These are phyloP conservation scores for Rattus rattus DNA, from an alignment of 2,113 vertebrate genomes.

Conservation along the genomic window DNA sequence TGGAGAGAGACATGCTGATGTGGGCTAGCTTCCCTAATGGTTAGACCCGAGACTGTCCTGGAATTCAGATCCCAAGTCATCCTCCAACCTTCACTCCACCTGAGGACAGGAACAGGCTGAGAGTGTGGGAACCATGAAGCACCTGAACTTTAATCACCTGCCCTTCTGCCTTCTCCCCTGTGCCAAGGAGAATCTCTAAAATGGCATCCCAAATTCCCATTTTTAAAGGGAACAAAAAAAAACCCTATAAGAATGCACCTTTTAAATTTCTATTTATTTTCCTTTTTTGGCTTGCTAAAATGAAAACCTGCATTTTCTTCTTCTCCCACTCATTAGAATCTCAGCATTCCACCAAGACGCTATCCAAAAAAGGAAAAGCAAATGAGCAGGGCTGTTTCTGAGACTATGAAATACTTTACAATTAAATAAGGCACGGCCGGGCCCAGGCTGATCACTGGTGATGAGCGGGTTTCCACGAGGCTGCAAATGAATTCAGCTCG, in stretches of 20 bases:
- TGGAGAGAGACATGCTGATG: not conserved
- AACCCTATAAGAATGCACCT: constrained; percentile 77
- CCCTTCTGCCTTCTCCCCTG: not conserved
- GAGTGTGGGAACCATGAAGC: not conserved
- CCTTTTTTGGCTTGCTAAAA: constrained; percentile 77
- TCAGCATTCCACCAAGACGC: constrained; percentile 86
- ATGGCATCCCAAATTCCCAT: constrained; percentile 47
- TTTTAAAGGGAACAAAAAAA: constrained; percentile 65
- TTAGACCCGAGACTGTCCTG: not conserved
- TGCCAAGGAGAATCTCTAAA: constrained; percentile 57
- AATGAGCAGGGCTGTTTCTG: constrained; percentile 85
- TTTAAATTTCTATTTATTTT: constrained; percentile 61
- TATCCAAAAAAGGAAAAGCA: constrained; percentile 87
- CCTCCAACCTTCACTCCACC: not conserved
- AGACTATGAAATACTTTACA: constrained; percentile 88
- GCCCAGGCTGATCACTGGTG: constrained; percentile 85
- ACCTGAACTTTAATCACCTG: not conserved
- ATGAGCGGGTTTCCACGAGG: constrained; percentile 87
- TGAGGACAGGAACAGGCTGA: not conserved
- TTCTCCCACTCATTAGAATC: constrained; percentile 86
- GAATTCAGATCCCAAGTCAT: not conserved
- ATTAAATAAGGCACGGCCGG: constrained; percentile 87
- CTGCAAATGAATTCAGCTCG: constrained; percentile 89
- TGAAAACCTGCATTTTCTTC: constrained; percentile 86
- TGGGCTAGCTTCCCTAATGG: too few relatives aligned